Evolutionary conservation across 2,888 invertebrate genomes (phyloP).

Genomic region (Cataglyphis rosenhaueri): DNA sequence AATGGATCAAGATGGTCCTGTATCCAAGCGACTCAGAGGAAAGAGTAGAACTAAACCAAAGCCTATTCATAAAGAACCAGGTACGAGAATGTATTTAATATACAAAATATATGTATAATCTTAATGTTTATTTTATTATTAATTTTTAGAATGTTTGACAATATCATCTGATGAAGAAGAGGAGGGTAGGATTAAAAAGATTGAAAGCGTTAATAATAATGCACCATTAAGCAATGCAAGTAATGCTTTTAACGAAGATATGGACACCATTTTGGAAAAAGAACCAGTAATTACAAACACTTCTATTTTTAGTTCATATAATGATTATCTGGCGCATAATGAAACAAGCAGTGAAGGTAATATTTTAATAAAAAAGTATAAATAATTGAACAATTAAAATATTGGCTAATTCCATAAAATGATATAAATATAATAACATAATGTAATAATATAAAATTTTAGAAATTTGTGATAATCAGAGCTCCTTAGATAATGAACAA

Average conservation of each 20-base stretch:
- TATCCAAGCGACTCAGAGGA: constrained; percentile 74
- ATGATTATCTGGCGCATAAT: constrained; percentile 49
- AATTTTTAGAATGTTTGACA: constrained; percentile 82
- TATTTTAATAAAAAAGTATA: neutral
- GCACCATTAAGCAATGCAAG: constrained; percentile 58
- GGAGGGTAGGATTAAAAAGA: constrained; percentile 72
- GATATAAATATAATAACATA: neutral
- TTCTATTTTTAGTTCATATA: constrained; percentile 62
- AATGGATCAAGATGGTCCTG: constrained; percentile 69
- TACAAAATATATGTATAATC: neutral
- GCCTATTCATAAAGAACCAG: constrained; percentile 83
- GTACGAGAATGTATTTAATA: constrained; percentile 66
- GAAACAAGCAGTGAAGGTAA: constrained; percentile 65
- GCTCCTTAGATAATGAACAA: constrained; percentile 83
- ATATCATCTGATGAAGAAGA: constrained; percentile 86
- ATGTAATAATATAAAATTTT: constrained; percentile 20
- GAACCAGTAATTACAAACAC: constrained; percentile 84
- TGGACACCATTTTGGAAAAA: constrained; percentile 81
- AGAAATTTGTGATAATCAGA: constrained; percentile 52
- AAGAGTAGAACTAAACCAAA: constrained; percentile 74
- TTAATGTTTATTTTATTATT: constrained; percentile 39
- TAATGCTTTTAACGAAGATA: constrained; percentile 71
- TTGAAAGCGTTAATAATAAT: constrained; percentile 60
- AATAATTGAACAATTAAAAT: constrained; percentile 11
- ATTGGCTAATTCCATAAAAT: neutral